phyloP scores from a whole-genome alignment of 2,113 vertebrate species.

The Lethenteron reissneri region DNA sequence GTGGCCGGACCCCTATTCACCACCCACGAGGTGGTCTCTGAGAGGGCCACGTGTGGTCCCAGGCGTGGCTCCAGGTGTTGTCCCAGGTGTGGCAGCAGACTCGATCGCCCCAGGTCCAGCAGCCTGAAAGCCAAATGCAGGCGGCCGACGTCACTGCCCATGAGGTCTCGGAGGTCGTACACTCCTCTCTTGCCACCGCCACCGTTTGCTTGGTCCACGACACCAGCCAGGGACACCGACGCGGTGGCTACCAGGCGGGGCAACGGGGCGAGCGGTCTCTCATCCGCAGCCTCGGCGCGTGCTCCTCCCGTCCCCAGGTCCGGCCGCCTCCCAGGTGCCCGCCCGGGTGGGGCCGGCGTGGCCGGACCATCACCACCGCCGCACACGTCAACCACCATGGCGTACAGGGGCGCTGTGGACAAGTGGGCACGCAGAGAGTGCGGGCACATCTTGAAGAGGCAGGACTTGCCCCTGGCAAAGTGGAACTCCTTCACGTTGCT shows the following conservation, averaged over 20 bases:
- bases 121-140: constrained; percentile 39
- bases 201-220: too few relatives aligned
- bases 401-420: constrained; percentile 25
- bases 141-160: constrained; percentile 27
- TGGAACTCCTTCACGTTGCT: constrained; percentile 6
- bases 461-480: constrained; percentile 48
- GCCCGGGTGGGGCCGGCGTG: too few relatives aligned
- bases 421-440: constrained; percentile 19
- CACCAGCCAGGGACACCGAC: too few relatives aligned
- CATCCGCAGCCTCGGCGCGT: too few relatives aligned
- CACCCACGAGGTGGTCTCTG: too few relatives aligned
- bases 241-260: too few relatives aligned
- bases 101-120: constrained; percentile 21
- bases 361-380: neutral
- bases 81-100: constrained; percentile 18
- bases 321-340: too few relatives aligned
- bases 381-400: constrained; percentile 25
- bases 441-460: constrained; percentile 34
- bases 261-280: too few relatives aligned
- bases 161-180: constrained; percentile 21
- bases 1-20: neutral
- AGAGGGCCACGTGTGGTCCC: neutral
- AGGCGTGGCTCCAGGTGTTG: neutral
- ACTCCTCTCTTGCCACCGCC: constrained; percentile 20
- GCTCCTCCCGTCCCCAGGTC: too few relatives aligned